These are phyloP conservation scores for Dromius quadrimaculatus DNA, from an alignment of 2,888 invertebrate genomes.

Conservation along the genomic window DNA sequence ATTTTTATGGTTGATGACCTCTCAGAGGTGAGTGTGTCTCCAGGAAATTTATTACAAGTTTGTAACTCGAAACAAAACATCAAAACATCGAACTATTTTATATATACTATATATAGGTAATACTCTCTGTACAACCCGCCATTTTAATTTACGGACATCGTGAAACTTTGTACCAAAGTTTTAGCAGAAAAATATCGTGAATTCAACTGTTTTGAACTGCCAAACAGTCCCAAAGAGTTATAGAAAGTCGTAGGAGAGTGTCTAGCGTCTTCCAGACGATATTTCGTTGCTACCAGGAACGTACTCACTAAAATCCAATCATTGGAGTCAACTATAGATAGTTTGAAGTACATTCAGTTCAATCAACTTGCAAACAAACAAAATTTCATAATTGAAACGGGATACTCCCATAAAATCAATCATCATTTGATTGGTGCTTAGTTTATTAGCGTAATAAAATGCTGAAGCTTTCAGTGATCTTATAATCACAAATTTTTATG, in stretches of 20 bases:
- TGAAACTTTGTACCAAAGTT: conserved; percentile 39
- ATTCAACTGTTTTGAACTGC: conserved; percentile 50
- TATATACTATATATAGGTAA: conserved; percentile 45
- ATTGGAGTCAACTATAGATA: background rate
- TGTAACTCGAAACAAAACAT: conserved; percentile 22
- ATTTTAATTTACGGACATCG: conserved; percentile 50
- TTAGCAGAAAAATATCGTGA: conserved; percentile 47
- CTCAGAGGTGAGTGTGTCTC: background rate
- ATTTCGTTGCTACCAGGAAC: conserved; percentile 1
- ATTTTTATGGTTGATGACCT: too few relatives aligned
- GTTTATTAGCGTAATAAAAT: too few relatives aligned
- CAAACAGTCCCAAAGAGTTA: conserved; percentile 49
- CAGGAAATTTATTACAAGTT: conserved; percentile 11
- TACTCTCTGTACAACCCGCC: conserved; percentile 36
- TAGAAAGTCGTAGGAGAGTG: conserved; percentile 41
- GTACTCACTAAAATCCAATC: conserved; percentile 12
- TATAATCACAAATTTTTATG: too few relatives aligned
- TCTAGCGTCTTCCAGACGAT: conserved; percentile 28
- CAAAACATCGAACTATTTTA: conserved; percentile 31
- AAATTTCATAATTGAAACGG: too few relatives aligned
- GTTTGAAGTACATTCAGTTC: background rate
- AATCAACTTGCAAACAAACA: background rate
- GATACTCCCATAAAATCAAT: too few relatives aligned
- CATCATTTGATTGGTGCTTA: too few relatives aligned
- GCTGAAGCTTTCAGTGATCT: too few relatives aligned